Evolutionary conservation across 2,113 vertebrate genomes (phyloP), one percentile per base, ranked within the genome.

Genomic region (Thunnus maccoyii): DNA sequence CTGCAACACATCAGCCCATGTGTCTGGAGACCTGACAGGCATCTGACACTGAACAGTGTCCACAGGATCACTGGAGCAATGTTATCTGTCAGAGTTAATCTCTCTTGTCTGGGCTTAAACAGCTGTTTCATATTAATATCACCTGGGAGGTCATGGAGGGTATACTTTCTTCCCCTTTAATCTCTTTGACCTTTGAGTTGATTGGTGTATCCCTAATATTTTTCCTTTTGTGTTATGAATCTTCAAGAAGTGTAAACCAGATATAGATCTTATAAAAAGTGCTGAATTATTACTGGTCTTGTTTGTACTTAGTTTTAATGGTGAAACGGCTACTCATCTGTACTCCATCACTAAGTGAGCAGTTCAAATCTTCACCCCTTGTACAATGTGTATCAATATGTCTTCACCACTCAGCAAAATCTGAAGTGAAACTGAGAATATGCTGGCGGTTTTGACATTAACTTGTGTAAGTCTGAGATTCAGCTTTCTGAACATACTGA

Each of bases 111-210:
- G 14, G 76, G 25, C 41, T 78, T 75, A 55, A 87, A 89, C 89
- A 86, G 88, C 83, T 86, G 89, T 64, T 87, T 87, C 84, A 76
- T 91, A 87, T 79, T 86, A 84, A 86, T 86, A 84, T 71, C 78
- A 87, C 76, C 86, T 12, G 62, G 44, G 64, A 68, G 82, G 79
- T 71, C 83, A 72, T 30, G 48, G 51, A n/a, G 52, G 51, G 36
- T 65, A 17, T 1, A 0, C 15, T 1, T 22, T 3, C 27, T 36
- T 4, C 16, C n/a, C 3, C 3, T 25, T 47, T 32, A 54, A 32
- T 67, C 44, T 46, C 47, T 44, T n/a, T 88, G 83, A 87, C 84
- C 76, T 92, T 89, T 75, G 8, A 8, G 5, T 52, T 69, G 32
- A 76, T 69, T 72, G 8, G 30, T 25, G 58, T 46, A 62, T 58